Evolutionary conservation across 1,140 invertebrate genomes (phyloP).

Genomic region (Cydia strobilella): DNA sequence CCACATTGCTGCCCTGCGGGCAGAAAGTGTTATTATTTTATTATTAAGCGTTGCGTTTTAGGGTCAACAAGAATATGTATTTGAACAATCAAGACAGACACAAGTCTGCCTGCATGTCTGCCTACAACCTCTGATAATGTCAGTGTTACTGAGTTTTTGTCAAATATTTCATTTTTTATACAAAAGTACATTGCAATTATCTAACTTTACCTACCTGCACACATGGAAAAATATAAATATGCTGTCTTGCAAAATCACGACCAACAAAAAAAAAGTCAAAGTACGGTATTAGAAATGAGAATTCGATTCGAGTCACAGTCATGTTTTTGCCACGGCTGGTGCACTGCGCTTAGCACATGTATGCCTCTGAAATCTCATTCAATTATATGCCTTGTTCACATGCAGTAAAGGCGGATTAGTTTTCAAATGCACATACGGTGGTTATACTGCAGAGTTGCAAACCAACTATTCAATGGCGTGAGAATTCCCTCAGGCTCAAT

Average conservation of each 20-base stretch:
- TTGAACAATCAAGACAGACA: no score
- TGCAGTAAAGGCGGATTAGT: not conserved
- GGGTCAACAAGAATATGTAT: no score
- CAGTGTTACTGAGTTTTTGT: no score
- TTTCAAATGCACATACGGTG: not conserved
- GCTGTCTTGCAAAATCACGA: not conserved
- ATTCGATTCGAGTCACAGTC: not conserved
- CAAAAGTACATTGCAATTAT: no score
- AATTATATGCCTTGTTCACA: not conserved
- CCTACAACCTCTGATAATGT: no score
- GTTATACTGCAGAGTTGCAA: not conserved
- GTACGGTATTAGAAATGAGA: not conserved
- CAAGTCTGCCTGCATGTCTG: no score
- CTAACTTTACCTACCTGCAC: no score
- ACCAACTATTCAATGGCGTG: not conserved
- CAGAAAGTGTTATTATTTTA: no score
- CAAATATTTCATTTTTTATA: no score
- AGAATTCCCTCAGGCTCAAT: slow-evolving; percentile 5
- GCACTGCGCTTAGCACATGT: not conserved
- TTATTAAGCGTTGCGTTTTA: no score
- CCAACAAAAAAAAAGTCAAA: not conserved
- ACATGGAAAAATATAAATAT: not conserved
- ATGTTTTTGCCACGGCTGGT: not conserved
- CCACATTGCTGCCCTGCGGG: no score
- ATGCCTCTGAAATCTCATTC: not conserved